Conservation (phyloP, 2,797 vertebrate species). For the Psittacula derbiana region DNA sequence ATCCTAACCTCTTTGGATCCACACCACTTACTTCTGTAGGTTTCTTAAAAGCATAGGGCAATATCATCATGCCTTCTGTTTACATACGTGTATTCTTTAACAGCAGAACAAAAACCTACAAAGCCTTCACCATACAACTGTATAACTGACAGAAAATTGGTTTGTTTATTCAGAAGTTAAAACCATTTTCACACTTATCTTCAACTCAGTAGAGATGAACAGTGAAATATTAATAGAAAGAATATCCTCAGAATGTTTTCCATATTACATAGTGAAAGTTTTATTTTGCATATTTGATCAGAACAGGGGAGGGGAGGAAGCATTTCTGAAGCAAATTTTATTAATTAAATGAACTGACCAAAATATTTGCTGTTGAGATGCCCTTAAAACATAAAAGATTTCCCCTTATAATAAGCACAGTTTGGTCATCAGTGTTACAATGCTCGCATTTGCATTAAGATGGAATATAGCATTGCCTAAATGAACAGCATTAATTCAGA, state of each 20-base stretch:
- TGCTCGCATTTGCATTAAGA: neutral
- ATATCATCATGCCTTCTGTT: neutral
- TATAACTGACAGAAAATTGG: neutral
- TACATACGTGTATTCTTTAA: neutral
- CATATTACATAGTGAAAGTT: neutral
- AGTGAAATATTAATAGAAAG: neutral
- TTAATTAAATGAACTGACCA: neutral
- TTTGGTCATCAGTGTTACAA: neutral
- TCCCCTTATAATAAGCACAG: neutral
- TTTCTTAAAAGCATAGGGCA: neutral
- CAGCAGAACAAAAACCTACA: neutral
- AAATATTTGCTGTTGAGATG: neutral
- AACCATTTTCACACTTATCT: neutral
- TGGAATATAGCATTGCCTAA: neutral
- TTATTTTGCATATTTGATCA: neutral
- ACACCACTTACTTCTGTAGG: neutral
- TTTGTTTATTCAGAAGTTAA: neutral
- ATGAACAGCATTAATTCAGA: neutral
- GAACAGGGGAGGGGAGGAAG: accelerated
- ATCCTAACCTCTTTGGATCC: neutral
- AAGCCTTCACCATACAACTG: neutral
- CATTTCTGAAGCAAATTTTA: neutral
- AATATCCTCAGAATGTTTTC: neutral
- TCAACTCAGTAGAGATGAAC: neutral
- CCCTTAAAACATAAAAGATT: neutral